Percentiles rank a stretch among this genome's conserved stretches.
Conservation (phyloP, 92 coral and sea anemone genomes). For the Scolanthus callimorphus region DNA sequence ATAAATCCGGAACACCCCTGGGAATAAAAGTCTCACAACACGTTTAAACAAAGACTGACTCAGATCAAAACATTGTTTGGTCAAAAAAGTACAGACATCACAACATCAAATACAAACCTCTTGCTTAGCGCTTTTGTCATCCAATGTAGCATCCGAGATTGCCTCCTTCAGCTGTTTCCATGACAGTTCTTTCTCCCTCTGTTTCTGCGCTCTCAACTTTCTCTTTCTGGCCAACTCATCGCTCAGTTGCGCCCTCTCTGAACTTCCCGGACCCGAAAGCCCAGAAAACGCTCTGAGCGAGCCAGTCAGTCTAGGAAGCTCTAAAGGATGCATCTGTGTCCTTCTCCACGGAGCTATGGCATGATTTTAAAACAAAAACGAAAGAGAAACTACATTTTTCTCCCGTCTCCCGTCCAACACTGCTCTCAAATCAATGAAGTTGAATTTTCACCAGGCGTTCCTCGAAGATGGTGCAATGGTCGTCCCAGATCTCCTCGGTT, state of each 20-base stretch:
- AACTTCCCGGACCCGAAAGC: slow-evolving; percentile 52
- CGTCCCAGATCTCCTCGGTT: too few species aligned
- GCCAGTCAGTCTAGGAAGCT: slow-evolving; percentile 94
- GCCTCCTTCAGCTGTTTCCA: slow-evolving; percentile 77
- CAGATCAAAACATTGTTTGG: too few species aligned
- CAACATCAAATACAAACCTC: too few species aligned
- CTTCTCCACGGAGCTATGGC: too few species aligned
- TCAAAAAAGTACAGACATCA: too few species aligned
- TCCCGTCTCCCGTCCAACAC: background rate
- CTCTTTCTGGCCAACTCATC: slow-evolving; percentile 70
- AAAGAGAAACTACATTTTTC: background rate
- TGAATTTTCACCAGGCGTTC: slow-evolving; percentile 23
- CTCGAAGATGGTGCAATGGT: background rate
- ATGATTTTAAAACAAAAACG: background rate
- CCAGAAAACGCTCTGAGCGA: slow-evolving; percentile 96
- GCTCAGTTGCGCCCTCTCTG: background rate
- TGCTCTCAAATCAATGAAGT: slow-evolving; percentile 9
- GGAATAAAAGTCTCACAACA: too few species aligned
- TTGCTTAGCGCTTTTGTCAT: slow-evolving; percentile 52
- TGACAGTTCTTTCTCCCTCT: slow-evolving; percentile 56
- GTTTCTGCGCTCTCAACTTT: slow-evolving; percentile 59
- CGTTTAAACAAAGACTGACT: too few species aligned
- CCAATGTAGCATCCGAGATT: slow-evolving; percentile 51
- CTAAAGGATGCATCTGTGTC: too few species aligned
- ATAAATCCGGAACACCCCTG: too few species aligned